Evolutionary conservation across 2,797 vertebrate species (phyloP), one percentile per base, ranked within the genome.

Genomic region (Lagodon rhomboides): DNA sequence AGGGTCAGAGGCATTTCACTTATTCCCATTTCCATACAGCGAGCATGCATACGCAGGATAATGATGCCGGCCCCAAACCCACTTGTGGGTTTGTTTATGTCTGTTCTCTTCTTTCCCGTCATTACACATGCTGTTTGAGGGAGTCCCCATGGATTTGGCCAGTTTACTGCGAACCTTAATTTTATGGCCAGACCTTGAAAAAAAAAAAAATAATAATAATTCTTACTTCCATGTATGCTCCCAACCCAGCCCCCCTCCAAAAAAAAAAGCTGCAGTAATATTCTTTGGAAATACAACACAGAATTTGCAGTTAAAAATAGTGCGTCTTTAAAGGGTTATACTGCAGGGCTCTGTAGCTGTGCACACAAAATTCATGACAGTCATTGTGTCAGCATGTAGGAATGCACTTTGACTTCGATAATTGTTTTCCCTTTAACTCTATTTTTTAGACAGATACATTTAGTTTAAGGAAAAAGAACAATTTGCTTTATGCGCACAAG

Each of bases 71-170:
- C 93, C 94, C 91, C 92, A 91, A 94, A 96, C 94, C 94, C 94
- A 93, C 93, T 95, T 95, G 93, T 95, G 93, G 91, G 91, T 94
- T 96, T 97, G 95, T 97, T 96, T 96, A 95, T 94, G 95, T 96
- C 95, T 96, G 91, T 95, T 95, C 95, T 95, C 92, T 94, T 95
- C 96, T 66, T 71, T 96, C 92, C 87, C 84, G 88, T 97, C 96
- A 96, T 97, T 97, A 97, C 91, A 93, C 93, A 96, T 96, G 95
- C 96, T 94, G 95, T 97, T 96, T 96, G 94, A 97, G 95, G 91
- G 92, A 94, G 91, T 96, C 95, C 95, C 95, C 70, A 66, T 91
- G 94, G 96, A 95, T 95, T 93, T 91, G 91, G 85, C 85, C 90
- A 94, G 95, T 95, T 96, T 96, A 95, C 94, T 95, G 89, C 87